These are phyloP conservation scores for Vanessa atalanta DNA, from an alignment of 1,140 invertebrate species.

Conservation along the genomic window DNA sequence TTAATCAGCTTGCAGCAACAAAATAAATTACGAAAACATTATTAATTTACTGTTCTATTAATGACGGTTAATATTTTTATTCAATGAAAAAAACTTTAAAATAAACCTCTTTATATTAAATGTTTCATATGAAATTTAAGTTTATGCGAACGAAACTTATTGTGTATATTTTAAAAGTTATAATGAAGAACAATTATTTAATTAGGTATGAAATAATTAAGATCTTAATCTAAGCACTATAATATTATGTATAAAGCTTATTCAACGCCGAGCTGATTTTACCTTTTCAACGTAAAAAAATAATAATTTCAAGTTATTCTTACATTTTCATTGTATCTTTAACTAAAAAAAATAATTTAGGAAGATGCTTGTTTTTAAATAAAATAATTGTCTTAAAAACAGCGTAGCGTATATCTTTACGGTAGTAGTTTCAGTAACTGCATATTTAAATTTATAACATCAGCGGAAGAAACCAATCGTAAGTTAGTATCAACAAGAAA, in stretches of 20 bases:
- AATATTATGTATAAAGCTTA: background rate
- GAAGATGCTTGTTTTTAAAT: background rate
- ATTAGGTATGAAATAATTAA: constrained; percentile 12
- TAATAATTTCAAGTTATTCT: background rate
- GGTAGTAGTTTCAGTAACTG: constrained; percentile 28
- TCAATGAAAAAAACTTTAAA: background rate
- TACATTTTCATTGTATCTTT: background rate
- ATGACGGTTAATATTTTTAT: too few relatives aligned
- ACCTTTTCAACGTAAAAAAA: background rate
- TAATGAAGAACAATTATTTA: constrained; percentile 1
- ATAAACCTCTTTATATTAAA: background rate
- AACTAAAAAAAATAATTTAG: background rate
- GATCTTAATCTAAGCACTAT: constrained; percentile 6
- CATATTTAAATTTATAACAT: constrained; percentile 45
- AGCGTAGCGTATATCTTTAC: constrained; percentile 20
- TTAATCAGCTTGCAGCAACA: too few relatives aligned
- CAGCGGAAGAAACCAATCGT: constrained; percentile 61
- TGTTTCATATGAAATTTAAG: background rate
- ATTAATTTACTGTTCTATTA: too few relatives aligned
- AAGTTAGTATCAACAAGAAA: constrained; percentile 63
- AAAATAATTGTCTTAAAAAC: constrained; percentile 23
- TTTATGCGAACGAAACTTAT: background rate
- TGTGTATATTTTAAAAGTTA: background rate
- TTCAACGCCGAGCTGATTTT: background rate
- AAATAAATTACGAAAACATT: too few relatives aligned